These are phyloP conservation scores for Ficedula albicollis DNA, from an alignment of 2,797 vertebrate genomes.

Conservation along the genomic window DNA sequence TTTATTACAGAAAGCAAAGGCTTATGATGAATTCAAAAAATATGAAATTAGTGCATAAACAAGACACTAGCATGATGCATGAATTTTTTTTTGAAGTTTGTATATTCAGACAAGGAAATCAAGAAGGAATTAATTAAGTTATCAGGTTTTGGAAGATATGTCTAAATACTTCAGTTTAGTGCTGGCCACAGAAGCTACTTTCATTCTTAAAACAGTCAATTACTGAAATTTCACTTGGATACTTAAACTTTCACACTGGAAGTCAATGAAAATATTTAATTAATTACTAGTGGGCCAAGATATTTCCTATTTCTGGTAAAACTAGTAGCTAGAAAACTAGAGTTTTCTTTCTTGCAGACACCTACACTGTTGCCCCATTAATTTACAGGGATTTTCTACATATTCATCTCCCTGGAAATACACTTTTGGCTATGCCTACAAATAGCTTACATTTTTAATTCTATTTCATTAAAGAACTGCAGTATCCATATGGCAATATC, in stretches of 20 bases:
- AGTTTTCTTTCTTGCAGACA: background rate
- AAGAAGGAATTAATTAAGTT: background rate
- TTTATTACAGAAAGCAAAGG: background rate
- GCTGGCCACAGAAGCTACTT: background rate
- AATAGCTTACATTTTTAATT: background rate
- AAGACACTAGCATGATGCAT: background rate
- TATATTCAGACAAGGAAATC: background rate
- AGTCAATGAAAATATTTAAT: background rate
- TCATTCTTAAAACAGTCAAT: background rate
- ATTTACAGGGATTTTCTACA: background rate
- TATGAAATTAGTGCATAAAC: background rate
- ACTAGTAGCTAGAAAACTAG: too few relatives aligned
- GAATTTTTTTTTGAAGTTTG: background rate
- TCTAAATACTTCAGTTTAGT: background rate
- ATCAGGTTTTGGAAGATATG: background rate
- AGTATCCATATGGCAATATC: background rate
- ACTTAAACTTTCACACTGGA: background rate
- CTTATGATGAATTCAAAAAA: background rate
- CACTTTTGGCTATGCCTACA: background rate
- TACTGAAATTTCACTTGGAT: background rate
- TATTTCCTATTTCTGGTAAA: background rate
- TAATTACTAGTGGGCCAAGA: background rate
- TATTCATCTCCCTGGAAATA: background rate
- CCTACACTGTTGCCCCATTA: background rate
- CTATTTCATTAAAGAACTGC: background rate